Base-by-base conservation (phyloP, 1,140 invertebrate species). In the Trichonephila clavipes region DNA sequence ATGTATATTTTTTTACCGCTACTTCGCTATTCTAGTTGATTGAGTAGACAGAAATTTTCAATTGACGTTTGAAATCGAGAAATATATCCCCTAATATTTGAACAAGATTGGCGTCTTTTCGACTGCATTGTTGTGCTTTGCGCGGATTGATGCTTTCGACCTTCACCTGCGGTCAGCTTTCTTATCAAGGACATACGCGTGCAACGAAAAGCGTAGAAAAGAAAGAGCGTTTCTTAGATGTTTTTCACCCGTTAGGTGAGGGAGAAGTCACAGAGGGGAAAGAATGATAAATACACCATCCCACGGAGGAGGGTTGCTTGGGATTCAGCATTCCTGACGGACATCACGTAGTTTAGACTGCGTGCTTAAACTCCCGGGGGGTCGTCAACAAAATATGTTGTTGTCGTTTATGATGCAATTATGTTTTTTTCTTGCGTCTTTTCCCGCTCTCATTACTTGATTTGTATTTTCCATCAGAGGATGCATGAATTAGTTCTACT, bases 81-180 rank as follows among this genome's bases (percentile, higher is more conserved):
- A 77, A 77, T 34, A 24, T 16, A 77, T 77, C 69, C 69, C 14
- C 24, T 10, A 34, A 77, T 77, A 34, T 77, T 77, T 77, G 69
- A 77, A 34, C 69, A 77, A 16, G 28, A 69, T 14, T 0, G 28
- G 69, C 69, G 69, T 34, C 69, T 77, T 77, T 28, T 34, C 16
- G 69, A 18, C 69, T 77, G 69, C 69, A 19, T 77, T 77, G 69
- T 77, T 77, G 28, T 34, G 28, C 14, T 40, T 18, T 14, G 69
- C 28, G 28, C 4, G 16, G 16, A 77, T 77, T 16, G 14, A 69
- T 34, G 69, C 5, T 62, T 62, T 62, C 61, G 61, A 34, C 69
- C 69, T 77, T 77, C 69, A 77, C 69, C 69, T 77, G 34, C 24
- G 69, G 69, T 77, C 69, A 77, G 28, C 16, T 77, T 77, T 77